These are phyloP conservation scores for Hydractinia echinata DNA, from an alignment of 30 jellyfish, hydroid and myxozoan genomes.

Conservation along the genomic window DNA sequence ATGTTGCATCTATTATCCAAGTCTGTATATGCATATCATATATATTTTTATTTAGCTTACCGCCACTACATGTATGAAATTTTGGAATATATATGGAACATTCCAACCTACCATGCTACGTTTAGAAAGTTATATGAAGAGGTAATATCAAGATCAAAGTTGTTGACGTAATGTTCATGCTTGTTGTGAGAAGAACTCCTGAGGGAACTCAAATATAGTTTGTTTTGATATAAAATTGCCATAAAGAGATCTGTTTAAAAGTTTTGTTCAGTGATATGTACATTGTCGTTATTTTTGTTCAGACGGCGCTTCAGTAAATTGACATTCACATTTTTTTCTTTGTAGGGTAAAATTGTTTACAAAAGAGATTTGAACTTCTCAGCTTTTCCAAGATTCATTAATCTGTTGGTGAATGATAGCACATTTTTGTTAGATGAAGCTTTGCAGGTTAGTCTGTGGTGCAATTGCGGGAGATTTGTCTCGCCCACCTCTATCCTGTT, in stretches of 20 bases:
- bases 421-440: constrained; percentile 93
- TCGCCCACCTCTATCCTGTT: too few species aligned
- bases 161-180: too few species aligned
- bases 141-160: constrained; percentile 14
- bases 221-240: too few species aligned
- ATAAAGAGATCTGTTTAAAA: neutral
- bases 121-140: constrained; percentile 66
- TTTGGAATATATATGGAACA: constrained; percentile 73
- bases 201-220: too few species aligned
- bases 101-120: constrained; percentile 50
- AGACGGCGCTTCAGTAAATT: neutral
- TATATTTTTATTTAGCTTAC: constrained; percentile 41
- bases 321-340: neutral
- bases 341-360: constrained; percentile 57
- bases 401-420: constrained; percentile 82
- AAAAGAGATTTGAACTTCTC: constrained; percentile 55
- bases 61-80: constrained; percentile 95
- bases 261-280: neutral
- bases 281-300: neutral
- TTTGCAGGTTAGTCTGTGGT: constrained; percentile 49
- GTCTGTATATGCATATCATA: too few species aligned
- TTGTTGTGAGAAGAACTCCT: too few species aligned
- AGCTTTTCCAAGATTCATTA: constrained; percentile 77
- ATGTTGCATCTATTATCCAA: too few species aligned
- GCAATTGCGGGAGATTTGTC: too few species aligned